Conservation (phyloP, 2,888 invertebrate species). For the Cryptophagus acutangulus region DNA sequence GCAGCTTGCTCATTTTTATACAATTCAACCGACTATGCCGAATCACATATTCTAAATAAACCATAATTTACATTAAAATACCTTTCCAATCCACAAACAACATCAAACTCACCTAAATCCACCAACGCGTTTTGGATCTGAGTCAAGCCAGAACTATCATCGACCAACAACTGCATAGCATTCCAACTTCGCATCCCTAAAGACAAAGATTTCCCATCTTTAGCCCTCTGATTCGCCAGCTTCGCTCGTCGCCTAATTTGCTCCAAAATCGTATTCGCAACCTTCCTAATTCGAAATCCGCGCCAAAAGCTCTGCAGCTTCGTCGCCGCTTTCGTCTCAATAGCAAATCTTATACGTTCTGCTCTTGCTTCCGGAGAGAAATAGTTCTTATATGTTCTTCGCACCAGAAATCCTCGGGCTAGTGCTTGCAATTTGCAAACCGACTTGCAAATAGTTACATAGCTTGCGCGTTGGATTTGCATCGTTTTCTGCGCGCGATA, state of each 20-base stretch:
- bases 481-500: constrained; percentile 19
- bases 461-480: constrained; percentile 29
- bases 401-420: constrained; percentile 30
- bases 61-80: constrained; percentile 8
- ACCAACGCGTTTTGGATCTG: neutral
- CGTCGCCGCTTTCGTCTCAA: no score
- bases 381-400: constrained; percentile 29
- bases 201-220: no score
- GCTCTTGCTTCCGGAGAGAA: constrained; percentile 34
- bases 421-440: constrained; percentile 44
- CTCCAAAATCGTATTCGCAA: no score
- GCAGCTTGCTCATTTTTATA: constrained; percentile 36
- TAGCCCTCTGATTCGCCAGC: no score
- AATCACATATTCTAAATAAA: constrained; percentile 46
- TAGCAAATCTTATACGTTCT: constrained; percentile 36
- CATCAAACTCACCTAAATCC: neutral
- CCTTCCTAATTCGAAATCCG: no score
- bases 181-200: no score
- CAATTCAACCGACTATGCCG: constrained; percentile 42
- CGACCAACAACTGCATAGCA: neutral
- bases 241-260: no score
- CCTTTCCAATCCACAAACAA: neutral
- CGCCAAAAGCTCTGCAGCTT: no score
- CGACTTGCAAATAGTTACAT: constrained; percentile 9
- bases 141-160: neutral